Percentiles rank a stretch among this genome's conserved stretches.
These are phyloP conservation scores for Herminia tarsipennalis DNA, from an alignment of 2,888 invertebrate species.

Conservation along the genomic window DNA sequence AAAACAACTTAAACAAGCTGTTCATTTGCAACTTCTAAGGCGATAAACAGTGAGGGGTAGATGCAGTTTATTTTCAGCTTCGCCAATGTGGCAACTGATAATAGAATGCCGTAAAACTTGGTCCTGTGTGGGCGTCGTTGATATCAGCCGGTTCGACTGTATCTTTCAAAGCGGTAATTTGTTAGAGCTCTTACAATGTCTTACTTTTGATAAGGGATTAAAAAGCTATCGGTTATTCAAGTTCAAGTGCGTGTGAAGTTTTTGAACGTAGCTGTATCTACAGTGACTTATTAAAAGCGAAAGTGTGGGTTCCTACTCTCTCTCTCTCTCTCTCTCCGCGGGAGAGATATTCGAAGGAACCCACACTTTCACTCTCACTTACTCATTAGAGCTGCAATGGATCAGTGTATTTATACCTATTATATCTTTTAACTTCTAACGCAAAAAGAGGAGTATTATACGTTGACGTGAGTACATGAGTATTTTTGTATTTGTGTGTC, in stretches of 20 bases:
- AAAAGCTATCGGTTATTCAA: constrained; percentile 42
- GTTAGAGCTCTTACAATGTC: constrained; percentile 64
- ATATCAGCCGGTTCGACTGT: constrained; percentile 64
- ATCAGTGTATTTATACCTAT: no score
- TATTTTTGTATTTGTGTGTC: no score
- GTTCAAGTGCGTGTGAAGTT: constrained; percentile 45
- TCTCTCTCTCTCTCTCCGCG: no score
- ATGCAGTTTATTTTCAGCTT: constrained; percentile 73
- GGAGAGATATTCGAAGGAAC: no score
- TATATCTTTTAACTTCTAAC: no score
- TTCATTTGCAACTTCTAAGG: constrained; percentile 51
- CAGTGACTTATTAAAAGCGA: no score
- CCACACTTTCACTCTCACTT: no score
- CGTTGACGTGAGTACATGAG: no score
- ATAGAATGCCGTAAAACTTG: constrained; percentile 71
- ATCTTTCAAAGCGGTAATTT: constrained; percentile 78
- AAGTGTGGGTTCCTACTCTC: no score
- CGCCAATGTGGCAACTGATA: constrained; percentile 73
- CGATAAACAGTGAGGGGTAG: constrained; percentile 53
- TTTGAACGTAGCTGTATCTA: constrained; percentile 17
- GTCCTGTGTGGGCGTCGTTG: constrained; percentile 71
- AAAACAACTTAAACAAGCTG: constrained; percentile 31
- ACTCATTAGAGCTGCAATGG: no score
- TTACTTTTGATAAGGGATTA: constrained; percentile 64
- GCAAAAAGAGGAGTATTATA: no score